These are phyloP conservation scores for Hoplodrina ambigua DNA, from an alignment of 2,888 invertebrate species.

Conservation along the genomic window DNA sequence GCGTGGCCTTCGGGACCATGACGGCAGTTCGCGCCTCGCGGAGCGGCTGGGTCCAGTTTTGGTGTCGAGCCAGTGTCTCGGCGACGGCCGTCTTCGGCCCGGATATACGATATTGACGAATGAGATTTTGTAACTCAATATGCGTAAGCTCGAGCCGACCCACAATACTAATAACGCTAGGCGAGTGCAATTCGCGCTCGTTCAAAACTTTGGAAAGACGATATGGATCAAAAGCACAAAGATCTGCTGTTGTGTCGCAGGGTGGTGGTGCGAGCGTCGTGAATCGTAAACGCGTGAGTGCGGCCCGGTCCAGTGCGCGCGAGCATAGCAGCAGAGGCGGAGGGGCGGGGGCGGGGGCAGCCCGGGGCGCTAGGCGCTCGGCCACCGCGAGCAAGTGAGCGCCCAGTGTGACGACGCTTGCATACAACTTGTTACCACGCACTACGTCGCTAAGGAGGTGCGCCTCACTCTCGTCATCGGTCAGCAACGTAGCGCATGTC, in stretches of 20 bases:
- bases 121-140: conserved; percentile 68
- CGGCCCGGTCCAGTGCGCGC: conserved; percentile 66
- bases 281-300: conserved; percentile 19
- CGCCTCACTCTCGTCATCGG: conserved; percentile 72
- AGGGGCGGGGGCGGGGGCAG: too few species aligned
- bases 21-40: conserved; percentile 72
- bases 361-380: conserved; percentile 47
- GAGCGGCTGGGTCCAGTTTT: conserved; percentile 61
- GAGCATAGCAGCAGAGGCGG: conserved; percentile 68
- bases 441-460: conserved; percentile 66
- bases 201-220: conserved; percentile 79
- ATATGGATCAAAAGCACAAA: conserved; percentile 81
- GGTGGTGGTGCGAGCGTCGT: conserved; percentile 72
- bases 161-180: conserved; percentile 74
- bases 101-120: conserved; percentile 46
- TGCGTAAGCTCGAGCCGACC: conserved; percentile 69
- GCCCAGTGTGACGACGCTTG: conserved; percentile 63
- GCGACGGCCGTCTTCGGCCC: conserved; percentile 67
- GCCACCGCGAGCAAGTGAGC: conserved; percentile 57
- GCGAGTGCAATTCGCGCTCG: conserved; percentile 72
- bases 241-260: conserved; percentile 63
- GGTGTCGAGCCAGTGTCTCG: conserved; percentile 62
- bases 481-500: conserved; percentile 72
- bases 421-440: conserved; percentile 63
- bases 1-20: conserved; percentile 62